Percentiles rank a stretch among this genome's conserved stretches.
phyloP scores from a whole-genome alignment of 2,113 vertebrate species.

The Thalassarche chlororhynchos region DNA sequence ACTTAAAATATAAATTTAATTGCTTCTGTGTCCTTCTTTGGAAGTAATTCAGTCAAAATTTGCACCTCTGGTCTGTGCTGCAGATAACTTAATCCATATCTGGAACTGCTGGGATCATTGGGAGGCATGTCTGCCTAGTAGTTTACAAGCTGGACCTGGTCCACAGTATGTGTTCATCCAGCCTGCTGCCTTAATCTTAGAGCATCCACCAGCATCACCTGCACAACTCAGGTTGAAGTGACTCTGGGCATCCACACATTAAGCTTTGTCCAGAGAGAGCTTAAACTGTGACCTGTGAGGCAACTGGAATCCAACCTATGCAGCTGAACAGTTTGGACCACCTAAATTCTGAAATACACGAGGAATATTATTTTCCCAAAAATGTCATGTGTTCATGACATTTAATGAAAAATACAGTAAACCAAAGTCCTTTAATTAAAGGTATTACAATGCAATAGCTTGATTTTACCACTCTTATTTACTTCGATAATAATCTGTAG shows the following conservation, averaged over 20 bases:
- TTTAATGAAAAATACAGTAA: not conserved
- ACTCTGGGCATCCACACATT: not conserved
- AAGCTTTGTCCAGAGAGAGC: not conserved
- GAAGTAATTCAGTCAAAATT: not conserved
- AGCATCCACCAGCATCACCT: not conserved
- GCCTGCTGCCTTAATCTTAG: not conserved
- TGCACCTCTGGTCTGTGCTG: not conserved
- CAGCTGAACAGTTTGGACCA: not conserved
- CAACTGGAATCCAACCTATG: not conserved
- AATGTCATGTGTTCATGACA: not conserved
- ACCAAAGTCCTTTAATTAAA: not conserved
- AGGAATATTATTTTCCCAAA: not conserved
- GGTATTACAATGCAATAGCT: not conserved
- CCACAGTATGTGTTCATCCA: not conserved
- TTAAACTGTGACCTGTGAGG: not conserved
- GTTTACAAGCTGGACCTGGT: not conserved
- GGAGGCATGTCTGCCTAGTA: not conserved
- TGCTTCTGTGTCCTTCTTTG: not conserved
- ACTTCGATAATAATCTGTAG: not conserved
- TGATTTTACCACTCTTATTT: not conserved
- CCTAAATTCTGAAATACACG: not conserved
- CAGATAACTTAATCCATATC: not conserved
- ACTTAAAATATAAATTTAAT: not conserved
- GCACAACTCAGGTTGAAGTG: not conserved
- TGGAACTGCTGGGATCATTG: not conserved